Evolutionary conservation across 2,113 vertebrate species (phyloP).

Genomic region (cattle (Bos taurus)): DNA sequence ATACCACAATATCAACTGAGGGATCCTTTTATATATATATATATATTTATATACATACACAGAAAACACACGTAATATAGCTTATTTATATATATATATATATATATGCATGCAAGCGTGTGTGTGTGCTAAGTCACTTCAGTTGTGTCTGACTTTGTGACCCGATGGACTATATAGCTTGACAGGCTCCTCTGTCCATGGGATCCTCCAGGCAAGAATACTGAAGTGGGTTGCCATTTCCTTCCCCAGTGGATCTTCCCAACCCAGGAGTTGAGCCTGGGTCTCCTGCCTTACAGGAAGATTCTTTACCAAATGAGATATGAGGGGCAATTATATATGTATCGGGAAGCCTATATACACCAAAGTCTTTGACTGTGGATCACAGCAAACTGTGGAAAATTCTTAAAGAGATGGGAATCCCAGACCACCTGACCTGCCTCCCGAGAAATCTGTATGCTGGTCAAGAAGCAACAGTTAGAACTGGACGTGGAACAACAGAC

Average conservation of each 20-base stretch:
- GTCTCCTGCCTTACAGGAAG: background rate
- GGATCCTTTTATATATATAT: background rate
- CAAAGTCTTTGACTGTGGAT: background rate
- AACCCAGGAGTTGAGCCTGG: background rate
- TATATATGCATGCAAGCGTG: background rate
- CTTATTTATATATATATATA: background rate
- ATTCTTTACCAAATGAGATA: background rate
- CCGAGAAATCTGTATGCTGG: background rate
- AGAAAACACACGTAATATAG: background rate
- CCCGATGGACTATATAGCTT: background rate
- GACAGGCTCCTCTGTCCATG: background rate
- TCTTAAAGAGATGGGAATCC: background rate
- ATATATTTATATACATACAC: background rate
- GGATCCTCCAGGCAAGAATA: background rate
- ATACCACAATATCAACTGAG: background rate
- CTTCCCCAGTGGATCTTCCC: background rate
- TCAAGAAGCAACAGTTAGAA: background rate
- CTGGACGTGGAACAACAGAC: background rate
- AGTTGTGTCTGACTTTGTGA: background rate
- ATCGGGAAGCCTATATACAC: background rate
- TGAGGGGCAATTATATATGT: background rate
- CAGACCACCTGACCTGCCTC: background rate
- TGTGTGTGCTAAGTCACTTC: background rate
- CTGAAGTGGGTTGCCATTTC: background rate
- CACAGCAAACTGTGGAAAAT: background rate